Base-by-base conservation (phyloP, 2,113 vertebrate genomes). In the Chamaea fasciata region DNA sequence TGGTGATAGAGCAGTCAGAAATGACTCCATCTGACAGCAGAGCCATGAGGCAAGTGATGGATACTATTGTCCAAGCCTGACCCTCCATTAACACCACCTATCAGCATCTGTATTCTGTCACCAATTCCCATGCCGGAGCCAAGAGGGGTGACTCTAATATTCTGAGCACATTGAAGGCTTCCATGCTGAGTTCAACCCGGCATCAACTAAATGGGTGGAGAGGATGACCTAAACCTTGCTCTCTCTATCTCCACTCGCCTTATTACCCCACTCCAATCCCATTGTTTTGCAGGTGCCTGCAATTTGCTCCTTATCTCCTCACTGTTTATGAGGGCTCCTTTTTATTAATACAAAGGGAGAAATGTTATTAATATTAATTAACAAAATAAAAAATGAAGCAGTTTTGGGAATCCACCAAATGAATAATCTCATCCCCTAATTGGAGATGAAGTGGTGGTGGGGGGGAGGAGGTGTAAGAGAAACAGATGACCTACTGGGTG, bases 11-110 rank as follows among this genome's bases (percentile, higher is more conserved):
- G 96, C 97, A 97, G 97, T 98, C 98, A 98, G 97, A 98, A 98
- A 98, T 97, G 96, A 97, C 98, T 98, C 95, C 95, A 87, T 97
- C 94, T 98, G 98, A 98, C 98, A 98, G 98, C 90, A 96, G 97
- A 98, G 98, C 98, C 97, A 98, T 98, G 98, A 98, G 98, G 98
- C 98, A 98, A 98, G 98, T 98, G 98, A 99, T 98, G 98, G 98
- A 98, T 98, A 98, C 98, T 98, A 98, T 99, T 99, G 99, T 99
- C 98, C 98, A 96, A 97, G 97, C 63, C 89, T 99, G 98, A 99
- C 98, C 98, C 98, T 98, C 98, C 98, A 98, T 99, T 99, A 99
- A 99, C 98, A 99, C 98, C 96, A 98, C 98, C 98, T 98, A 98
- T 98, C 98, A 98, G 98, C 98, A 99, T 99, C 98, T 99, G 98